Percentiles rank a stretch among this genome's conserved stretches.
These are phyloP conservation scores for Zenarchopterus dispar DNA, from an alignment of 2,797 vertebrate genomes.

Conservation along the genomic window DNA sequence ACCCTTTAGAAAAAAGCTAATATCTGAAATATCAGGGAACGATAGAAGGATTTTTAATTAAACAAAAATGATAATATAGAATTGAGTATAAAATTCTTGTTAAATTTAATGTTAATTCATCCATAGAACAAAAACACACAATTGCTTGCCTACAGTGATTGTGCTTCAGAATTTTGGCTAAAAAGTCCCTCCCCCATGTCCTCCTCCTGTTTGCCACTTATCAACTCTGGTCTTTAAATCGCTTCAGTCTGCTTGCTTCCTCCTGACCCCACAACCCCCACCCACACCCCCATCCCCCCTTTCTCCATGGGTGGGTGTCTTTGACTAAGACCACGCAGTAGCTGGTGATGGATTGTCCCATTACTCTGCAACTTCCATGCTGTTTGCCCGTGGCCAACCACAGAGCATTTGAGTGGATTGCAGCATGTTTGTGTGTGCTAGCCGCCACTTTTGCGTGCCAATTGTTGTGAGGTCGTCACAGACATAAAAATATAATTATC, in stretches of 20 bases:
- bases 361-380: constrained; percentile 73
- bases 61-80: too few relatives aligned
- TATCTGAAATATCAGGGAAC: too few relatives aligned
- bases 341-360: constrained; percentile 77
- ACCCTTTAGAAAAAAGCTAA: too few relatives aligned
- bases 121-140: background rate
- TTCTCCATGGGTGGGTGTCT: constrained; percentile 65
- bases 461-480: constrained; percentile 18
- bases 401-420: constrained; percentile 43
- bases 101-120: too few relatives aligned
- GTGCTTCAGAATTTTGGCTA: constrained; percentile 10
- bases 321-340: constrained; percentile 67
- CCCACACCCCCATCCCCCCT: constrained; percentile 37
- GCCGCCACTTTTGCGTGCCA: constrained; percentile 5
- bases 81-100: too few relatives aligned
- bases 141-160: constrained; percentile 1
- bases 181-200: constrained; percentile 2
- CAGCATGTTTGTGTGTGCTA: constrained; percentile 21
- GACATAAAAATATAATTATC: constrained; percentile 1
- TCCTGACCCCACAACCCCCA: too few relatives aligned
- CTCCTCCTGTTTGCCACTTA: constrained; percentile 33
- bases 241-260: constrained; percentile 47
- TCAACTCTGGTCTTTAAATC: constrained; percentile 62
- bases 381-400: constrained; percentile 60
- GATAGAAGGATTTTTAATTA: too few relatives aligned